A percentile compares a stretch with the other conserved stretches of the same genome.
phyloP scores from a whole-genome alignment of 2,113 vertebrate species.

The Poeciliopsis turrubarensis region DNA sequence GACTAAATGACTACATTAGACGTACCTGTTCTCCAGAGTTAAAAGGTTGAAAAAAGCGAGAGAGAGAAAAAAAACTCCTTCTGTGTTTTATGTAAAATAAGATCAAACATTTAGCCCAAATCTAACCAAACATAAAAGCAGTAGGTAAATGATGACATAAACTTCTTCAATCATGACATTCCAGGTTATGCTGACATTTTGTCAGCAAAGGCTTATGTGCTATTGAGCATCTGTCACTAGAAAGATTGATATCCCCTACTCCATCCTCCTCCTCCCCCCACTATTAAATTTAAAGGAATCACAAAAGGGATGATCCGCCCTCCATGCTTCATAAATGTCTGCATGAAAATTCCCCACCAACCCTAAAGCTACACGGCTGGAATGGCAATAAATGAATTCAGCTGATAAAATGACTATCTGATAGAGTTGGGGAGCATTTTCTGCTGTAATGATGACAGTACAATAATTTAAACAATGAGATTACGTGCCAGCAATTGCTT shows the following conservation, averaged over 20 bases:
- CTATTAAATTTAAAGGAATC: slow-evolving; percentile 1
- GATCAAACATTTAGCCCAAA: neutral
- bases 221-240: slow-evolving; percentile 3
- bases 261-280: neutral
- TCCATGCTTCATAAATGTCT: neutral
- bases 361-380: neutral
- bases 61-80: too few species aligned
- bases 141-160: neutral
- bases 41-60: too few species aligned
- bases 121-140: neutral
- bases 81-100: neutral
- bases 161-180: neutral
- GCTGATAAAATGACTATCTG: neutral
- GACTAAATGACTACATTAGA: neutral
- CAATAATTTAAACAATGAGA: neutral
- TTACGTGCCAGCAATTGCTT: slow-evolving; percentile 5
- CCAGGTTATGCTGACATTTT: neutral
- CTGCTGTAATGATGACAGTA: neutral
- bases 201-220: neutral
- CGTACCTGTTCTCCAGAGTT: too few species aligned
- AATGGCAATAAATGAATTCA: neutral
- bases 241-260: slow-evolving; percentile 10
- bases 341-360: neutral
- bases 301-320: slow-evolving; percentile 6
- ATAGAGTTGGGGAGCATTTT: slow-evolving; percentile 1